Percentiles rank a stretch among this genome's conserved stretches.
Conservation (phyloP, 37 sponge, comb jelly and placozoan genomes). For the Cladorhizidae sp. region DNA sequence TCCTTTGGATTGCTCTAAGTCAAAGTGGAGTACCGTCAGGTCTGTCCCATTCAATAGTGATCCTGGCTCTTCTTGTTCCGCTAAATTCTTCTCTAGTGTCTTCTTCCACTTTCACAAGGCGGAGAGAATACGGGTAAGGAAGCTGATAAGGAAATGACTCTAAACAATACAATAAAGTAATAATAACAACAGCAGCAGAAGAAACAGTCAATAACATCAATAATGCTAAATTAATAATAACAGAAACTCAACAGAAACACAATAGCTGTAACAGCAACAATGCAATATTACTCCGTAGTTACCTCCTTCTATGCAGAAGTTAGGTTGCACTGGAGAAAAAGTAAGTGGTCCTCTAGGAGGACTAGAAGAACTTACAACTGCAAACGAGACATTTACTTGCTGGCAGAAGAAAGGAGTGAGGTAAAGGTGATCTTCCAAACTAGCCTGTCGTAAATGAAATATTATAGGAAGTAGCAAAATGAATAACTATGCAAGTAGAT, state of each 20-base stretch:
- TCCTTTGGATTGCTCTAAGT: no score
- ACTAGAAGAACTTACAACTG: conserved; percentile 27
- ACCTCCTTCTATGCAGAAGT: conserved; percentile 25
- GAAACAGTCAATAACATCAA: not conserved
- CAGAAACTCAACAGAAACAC: not conserved
- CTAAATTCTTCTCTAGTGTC: conserved; percentile 19
- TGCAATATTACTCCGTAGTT: not conserved
- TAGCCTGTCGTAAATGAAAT: conserved; percentile 35
- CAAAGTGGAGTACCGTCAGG: conserved; percentile 46
- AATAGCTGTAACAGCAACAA: not conserved
- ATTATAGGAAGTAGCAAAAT: no score
- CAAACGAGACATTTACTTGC: conserved; percentile 55
- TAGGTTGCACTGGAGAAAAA: not conserved
- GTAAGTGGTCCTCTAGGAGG: not conserved
- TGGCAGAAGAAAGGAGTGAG: conserved; percentile 36
- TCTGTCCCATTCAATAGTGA: conserved; percentile 38
- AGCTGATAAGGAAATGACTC: not conserved
- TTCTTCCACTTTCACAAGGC: conserved; percentile 5
- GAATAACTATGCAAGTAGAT: no score
- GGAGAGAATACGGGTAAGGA: not conserved
- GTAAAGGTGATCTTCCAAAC: conserved; percentile 33
- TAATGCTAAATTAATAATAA: not conserved
- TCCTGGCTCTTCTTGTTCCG: conserved; percentile 8
- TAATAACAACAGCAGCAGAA: not conserved
- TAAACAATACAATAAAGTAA: not conserved